phyloP scores from a whole-genome alignment of 2,888 invertebrate genomes.

The Brenthis hecate region DNA sequence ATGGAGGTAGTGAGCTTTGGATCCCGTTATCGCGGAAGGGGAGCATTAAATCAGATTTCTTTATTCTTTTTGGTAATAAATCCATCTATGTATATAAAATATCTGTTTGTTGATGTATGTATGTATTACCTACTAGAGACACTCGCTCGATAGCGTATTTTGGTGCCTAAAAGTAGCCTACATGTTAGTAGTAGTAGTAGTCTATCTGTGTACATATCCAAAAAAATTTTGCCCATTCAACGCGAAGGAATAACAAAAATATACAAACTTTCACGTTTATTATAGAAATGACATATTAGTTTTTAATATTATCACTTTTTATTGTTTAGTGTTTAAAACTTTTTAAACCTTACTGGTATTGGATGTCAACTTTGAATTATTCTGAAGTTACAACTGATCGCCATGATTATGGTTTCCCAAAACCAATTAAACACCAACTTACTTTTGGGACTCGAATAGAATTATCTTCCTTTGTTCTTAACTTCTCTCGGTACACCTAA shows the following conservation, averaged over 20 bases:
- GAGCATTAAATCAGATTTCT: constrained; percentile 73
- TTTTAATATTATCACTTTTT: too few relatives aligned
- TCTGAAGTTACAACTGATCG: not conserved
- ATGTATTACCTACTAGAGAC: too few relatives aligned
- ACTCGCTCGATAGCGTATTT: too few relatives aligned
- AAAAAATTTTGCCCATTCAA: too few relatives aligned
- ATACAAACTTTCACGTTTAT: too few relatives aligned
- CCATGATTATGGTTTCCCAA: constrained; percentile 19
- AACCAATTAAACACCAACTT: constrained; percentile 31
- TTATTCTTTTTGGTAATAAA: constrained; percentile 52
- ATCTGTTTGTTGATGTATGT: too few relatives aligned
- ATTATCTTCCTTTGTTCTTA: constrained; percentile 31
- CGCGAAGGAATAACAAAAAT: too few relatives aligned
- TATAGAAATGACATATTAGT: too few relatives aligned
- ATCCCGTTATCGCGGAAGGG: constrained; percentile 68
- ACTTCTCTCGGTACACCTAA: constrained; percentile 27
- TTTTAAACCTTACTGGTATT: constrained; percentile 13
- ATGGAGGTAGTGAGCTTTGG: constrained; percentile 54
- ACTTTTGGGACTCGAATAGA: constrained; percentile 28
- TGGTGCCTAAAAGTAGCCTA: too few relatives aligned
- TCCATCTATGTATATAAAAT: constrained; percentile 22
- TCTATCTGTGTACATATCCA: too few relatives aligned
- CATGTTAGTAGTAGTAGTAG: too few relatives aligned
- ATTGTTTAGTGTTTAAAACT: constrained; percentile 24
- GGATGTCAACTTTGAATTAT: too few relatives aligned